Evolutionary conservation across 1,140 invertebrate species (phyloP).

Genomic region (Musca domestica): DNA sequence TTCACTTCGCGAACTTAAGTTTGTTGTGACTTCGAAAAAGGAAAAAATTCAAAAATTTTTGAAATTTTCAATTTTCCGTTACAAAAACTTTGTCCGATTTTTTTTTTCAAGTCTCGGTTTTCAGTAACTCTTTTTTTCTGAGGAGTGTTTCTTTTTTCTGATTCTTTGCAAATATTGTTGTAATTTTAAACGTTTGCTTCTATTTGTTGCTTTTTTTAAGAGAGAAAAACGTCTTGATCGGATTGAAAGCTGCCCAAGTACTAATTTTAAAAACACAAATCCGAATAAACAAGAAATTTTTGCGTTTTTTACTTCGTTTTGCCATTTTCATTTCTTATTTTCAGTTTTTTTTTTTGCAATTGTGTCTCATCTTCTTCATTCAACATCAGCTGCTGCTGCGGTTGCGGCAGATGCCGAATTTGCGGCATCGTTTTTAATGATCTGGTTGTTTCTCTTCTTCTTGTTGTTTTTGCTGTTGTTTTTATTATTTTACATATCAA

Average conservation of each 20-base stretch:
- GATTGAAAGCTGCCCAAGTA: constrained; percentile 53
- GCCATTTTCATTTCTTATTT: constrained; percentile 1
- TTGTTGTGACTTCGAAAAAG: constrained; percentile 14
- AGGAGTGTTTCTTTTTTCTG: not conserved
- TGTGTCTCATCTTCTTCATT: constrained; percentile 9
- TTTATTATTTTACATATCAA: not conserved
- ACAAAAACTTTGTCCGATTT: constrained; percentile 3
- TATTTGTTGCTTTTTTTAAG: constrained; percentile 9
- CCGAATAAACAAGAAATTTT: constrained; percentile 13
- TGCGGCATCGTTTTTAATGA: constrained; percentile 5
- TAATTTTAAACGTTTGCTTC: constrained; percentile 8
- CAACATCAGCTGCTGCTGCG: constrained; percentile 13
- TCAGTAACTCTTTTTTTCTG: not conserved
- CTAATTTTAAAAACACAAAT: constrained; percentile 47
- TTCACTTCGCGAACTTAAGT: not conserved
- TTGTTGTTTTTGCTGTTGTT: too few species aligned
- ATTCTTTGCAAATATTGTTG: constrained; percentile 7
- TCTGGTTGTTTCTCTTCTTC: too few species aligned
- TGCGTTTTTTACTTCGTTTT: not conserved
- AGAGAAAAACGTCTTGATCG: constrained; percentile 46
- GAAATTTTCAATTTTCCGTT: constrained; percentile 8
- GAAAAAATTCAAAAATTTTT: not conserved
- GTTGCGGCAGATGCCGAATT: constrained; percentile 7
- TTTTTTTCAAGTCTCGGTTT: not conserved
- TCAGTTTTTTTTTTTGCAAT: constrained; percentile 11